Evolutionary conservation across 2,113 vertebrate genomes (phyloP), one percentile per base, ranked within the genome.

Genomic region (Meleagris gallopavo): DNA sequence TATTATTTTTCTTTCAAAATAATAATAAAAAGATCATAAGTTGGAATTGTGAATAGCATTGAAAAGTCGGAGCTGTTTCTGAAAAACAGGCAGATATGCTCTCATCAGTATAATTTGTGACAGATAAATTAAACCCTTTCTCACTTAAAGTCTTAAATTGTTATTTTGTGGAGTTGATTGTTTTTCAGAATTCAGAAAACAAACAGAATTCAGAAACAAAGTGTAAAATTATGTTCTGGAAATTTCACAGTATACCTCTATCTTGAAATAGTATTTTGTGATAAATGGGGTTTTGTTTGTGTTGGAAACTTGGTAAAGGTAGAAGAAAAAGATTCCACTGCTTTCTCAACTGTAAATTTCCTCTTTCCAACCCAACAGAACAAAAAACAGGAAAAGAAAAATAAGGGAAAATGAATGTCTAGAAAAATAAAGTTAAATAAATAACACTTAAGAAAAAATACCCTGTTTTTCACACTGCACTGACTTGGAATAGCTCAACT

Each of bases 221-320:
- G 5, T 48, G 86, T 73, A 52, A 94, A 93, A 94, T 67, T 66
- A 71, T 80, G 8, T 83, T 94, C 65, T 24, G 40, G 74, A 89
- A 93, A 93, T 76, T 38, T 75, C 40, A 82, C 60, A 83, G n/a
- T 24, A 82, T 87, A 48, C 34, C 16, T 17, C 30, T 66, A 72
- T 73, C 29, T 34, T 45, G 18, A 87, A 89, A 89, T 76, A 72
- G 41, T 3, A 22, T 87, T 85, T 30, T 85, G 55, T 18, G 46
- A 22, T 61, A 50, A 81, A 65, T 27, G 11, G 6, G 16, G 4
- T 17, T 89, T 82, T 61, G 13, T 66, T 79, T 87, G 43, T 40
- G 17, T 79, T 89, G 74, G 83, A 91, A 89, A 87, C 19, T 81
- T 70, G 5, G 6, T 73, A 82, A 79, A 76, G 17, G 24, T 88